Evolutionary conservation across 2,797 vertebrate species (phyloP), one percentile per base, ranked within the genome.

Genomic region (Setipinna tenuifilis): DNA sequence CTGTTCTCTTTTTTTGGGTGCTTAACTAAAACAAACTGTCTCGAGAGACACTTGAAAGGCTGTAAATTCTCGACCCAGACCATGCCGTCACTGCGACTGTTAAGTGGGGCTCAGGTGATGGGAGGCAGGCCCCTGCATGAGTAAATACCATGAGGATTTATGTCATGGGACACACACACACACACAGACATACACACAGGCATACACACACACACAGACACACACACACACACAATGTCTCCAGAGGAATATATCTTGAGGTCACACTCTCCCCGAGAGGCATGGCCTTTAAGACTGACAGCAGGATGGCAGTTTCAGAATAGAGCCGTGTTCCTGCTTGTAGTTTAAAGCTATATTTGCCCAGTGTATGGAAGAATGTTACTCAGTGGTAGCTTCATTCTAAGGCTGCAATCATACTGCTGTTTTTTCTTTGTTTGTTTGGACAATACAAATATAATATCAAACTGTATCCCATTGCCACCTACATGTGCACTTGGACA

Each of bases 51-150:
- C 85, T 85, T 85, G 14, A 6, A 21, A 25, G 54, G 31, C 83
- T 62, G 21, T 82, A 58, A 83, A 87, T 86, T 88, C 65, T 83
- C 85, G 71, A 75, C 85, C 84, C 28, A 7, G 61, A 85, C 54
- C 46, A 61, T 23, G 41, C 54, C 16, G 44, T 81, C 28, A 12
- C 14, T 75, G 21, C 28, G 68, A 46, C n/a, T 41, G n/a, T 68
- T 11, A 65, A 31, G 11, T 61, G 84, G 0, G 25, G 65, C 84
- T 41, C 7, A 7, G 71, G 31, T 35, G 68, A 21, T 17, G 17
- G 14, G 85, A 89, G 88, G 88, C 88, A 21, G 89, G 91, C 87
- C 85, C 61, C 86, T 82, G 87, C 91, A 89, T 65, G 85, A 44
- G 17, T 41, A 31, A 78, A 7, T 21, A 78, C 17, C 35, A 41